Evolutionary conservation across 2,888 invertebrate genomes (phyloP).

Genomic region (Eledona agricola): DNA sequence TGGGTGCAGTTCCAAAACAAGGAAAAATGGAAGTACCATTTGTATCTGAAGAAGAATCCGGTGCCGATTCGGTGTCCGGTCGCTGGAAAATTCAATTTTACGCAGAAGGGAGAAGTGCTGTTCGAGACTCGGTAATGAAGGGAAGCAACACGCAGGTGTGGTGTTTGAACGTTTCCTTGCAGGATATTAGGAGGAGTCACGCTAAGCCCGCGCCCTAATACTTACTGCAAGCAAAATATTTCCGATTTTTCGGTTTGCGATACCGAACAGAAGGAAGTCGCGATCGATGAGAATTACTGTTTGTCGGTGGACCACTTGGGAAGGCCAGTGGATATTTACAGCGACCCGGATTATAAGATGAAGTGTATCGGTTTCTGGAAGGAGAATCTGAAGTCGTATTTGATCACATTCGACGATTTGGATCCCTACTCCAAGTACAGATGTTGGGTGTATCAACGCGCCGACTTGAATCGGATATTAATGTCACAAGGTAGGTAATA

Average conservation of each 20-base stretch:
- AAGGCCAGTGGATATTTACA: conserved; percentile 94
- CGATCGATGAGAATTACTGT: conserved; percentile 95
- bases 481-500: conserved; percentile 70
- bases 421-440: conserved; percentile 96
- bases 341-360: conserved; percentile 93
- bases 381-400: conserved; percentile 94
- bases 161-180: conserved; percentile 11
- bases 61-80: conserved; percentile 94
- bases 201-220: conserved; percentile 89
- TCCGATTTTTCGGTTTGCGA: conserved; percentile 97
- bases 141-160: neutral
- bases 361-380: conserved; percentile 98
- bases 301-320: conserved; percentile 96
- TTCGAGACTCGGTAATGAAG: conserved; percentile 83
- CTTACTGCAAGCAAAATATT: conserved; percentile 91
- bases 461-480: conserved; percentile 87
- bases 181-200: conserved; percentile 96
- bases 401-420: conserved; percentile 94
- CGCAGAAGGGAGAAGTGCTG: conserved; percentile 87
- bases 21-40: conserved; percentile 86
- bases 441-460: conserved; percentile 97
- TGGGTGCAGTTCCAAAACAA: conserved; percentile 92
- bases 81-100: conserved; percentile 95
- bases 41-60: conserved; percentile 87
- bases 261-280: conserved; percentile 92